Evolutionary conservation across 2,888 invertebrate species (phyloP), one percentile per base, ranked within the genome.

Genomic region (Podotricha telesiphe): DNA sequence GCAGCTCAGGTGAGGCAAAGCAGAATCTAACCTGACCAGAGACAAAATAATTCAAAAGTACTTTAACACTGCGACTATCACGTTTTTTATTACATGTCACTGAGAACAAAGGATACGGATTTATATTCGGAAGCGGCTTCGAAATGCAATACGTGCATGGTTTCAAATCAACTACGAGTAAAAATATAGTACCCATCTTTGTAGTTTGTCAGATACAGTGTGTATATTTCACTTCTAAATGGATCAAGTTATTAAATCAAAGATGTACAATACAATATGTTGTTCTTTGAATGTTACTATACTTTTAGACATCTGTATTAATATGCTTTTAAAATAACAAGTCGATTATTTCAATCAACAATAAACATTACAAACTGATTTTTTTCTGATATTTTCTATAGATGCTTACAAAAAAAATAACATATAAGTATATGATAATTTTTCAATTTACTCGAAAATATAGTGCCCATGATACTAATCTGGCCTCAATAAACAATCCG

Each of bases 1-100:
- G 96, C 96, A 19, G 96, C 96, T 19, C 96, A 96, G 94, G 95
- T 95, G 84, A 89, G 77, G 56, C 59, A 22, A 28, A 34, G n/a
- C n/a, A 11, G n/a, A 34, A 53, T 53, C 34, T 53, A 11, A 53
- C 34, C n/a, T 17, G n/a, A 53, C 34, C 53, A 53, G 10, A 53
- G 28, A 53, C 11, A 17, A 53, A 28, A n/a, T 42, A 4, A 45
- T 59, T 45, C 22, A 51, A 67, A 65, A 66, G 40, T 70, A 65
- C 58, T 68, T 67, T 70, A 51, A 64, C 47, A 59, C 71, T 47
- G 69, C 64, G 74, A 68, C 69, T 75, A 65, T 64, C 80, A 79
- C 79, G 80, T 80, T 77, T 77, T 73, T 73, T 78, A 78, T 80
- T 77, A 77, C 78, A 81, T 82, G 80, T 78, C 78, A 77, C 79